phyloP scores from a whole-genome alignment of 2,113 vertebrate genomes.

The Hippocampus mohnikei region DNA sequence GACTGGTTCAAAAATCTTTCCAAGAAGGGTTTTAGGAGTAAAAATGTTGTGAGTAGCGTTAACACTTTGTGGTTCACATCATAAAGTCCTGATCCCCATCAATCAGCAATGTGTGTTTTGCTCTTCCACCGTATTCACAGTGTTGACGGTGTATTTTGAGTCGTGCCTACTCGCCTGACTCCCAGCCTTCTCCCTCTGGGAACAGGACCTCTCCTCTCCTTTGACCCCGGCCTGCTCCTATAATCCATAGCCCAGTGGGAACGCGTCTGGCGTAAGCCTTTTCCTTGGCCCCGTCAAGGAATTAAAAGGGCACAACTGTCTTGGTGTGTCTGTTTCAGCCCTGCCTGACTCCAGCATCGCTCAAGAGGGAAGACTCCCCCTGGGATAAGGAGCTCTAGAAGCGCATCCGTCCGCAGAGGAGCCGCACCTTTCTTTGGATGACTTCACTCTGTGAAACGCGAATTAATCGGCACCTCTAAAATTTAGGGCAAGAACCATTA shows the following conservation, averaged over 20 bases:
- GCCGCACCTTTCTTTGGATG: constrained; percentile 48
- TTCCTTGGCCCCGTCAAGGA: constrained; percentile 53
- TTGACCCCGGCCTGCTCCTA: constrained; percentile 60
- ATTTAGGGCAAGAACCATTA: background rate
- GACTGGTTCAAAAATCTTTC: constrained; percentile 36
- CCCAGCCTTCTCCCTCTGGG: constrained; percentile 53
- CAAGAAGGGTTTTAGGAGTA: constrained; percentile 43
- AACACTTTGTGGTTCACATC: constrained; percentile 63
- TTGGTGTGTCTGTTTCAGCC: constrained; percentile 50
- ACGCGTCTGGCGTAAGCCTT: constrained; percentile 53
- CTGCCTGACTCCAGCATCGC: constrained; percentile 59
- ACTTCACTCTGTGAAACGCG: constrained; percentile 44
- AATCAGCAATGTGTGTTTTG: constrained; percentile 43
- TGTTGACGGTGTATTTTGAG: constrained; percentile 49
- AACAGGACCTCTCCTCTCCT: constrained; percentile 65
- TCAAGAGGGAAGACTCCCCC: constrained; percentile 61
- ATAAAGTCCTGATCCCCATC: constrained; percentile 54
- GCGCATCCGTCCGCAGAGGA: constrained; percentile 48
- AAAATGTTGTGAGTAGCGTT: constrained; percentile 51
- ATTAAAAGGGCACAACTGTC: constrained; percentile 65
- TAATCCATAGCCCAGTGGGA: constrained; percentile 67
- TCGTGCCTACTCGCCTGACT: constrained; percentile 53
- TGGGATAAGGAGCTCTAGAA: constrained; percentile 38
- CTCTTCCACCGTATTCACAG: constrained; percentile 25
- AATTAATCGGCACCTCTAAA: background rate